Evolutionary conservation across 1,140 invertebrate genomes (phyloP).

Genomic region (Eufriesea mexicana): DNA sequence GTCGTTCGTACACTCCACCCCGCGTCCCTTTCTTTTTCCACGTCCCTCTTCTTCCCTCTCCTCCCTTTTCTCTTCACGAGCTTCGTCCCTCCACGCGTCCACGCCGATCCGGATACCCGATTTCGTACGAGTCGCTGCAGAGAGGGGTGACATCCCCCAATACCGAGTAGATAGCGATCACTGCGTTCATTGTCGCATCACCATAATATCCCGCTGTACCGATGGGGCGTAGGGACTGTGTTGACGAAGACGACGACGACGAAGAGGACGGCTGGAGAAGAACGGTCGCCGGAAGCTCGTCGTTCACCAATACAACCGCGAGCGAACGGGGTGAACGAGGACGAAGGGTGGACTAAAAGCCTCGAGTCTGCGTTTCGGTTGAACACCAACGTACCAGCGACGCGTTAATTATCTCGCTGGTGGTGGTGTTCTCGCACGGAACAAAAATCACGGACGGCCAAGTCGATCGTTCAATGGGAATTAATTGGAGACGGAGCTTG

Average conservation of each 20-base stretch:
- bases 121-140: slow-evolving; percentile 16
- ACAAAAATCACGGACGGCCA: slow-evolving; percentile 18
- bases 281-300: slow-evolving; percentile 47
- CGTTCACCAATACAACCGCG: slow-evolving; percentile 51
- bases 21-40: too few relatives aligned
- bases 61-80: not conserved
- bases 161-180: slow-evolving; percentile 74
- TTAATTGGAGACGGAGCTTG: slow-evolving; percentile 19
- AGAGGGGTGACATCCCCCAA: slow-evolving; percentile 45
- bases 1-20: too few relatives aligned
- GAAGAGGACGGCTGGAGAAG: slow-evolving; percentile 18
- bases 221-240: not conserved
- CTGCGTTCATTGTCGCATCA: slow-evolving; percentile 77
- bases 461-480: slow-evolving; percentile 33
- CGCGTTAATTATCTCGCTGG: slow-evolving; percentile 57
- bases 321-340: slow-evolving; percentile 66
- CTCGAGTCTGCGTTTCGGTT: slow-evolving; percentile 71
- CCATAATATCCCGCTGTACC: slow-evolving; percentile 68
- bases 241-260: slow-evolving; percentile 16
- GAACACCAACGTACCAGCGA: slow-evolving; percentile 61
- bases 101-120: not conserved
- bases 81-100: not conserved
- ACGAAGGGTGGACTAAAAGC: slow-evolving; percentile 75
- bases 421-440: slow-evolving; percentile 9
- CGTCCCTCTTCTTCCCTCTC: too few relatives aligned